Percentiles rank a stretch among this genome's conserved stretches.
phyloP scores from a whole-genome alignment of 2,113 vertebrate genomes.

The Puffinus mauretanicus region DNA sequence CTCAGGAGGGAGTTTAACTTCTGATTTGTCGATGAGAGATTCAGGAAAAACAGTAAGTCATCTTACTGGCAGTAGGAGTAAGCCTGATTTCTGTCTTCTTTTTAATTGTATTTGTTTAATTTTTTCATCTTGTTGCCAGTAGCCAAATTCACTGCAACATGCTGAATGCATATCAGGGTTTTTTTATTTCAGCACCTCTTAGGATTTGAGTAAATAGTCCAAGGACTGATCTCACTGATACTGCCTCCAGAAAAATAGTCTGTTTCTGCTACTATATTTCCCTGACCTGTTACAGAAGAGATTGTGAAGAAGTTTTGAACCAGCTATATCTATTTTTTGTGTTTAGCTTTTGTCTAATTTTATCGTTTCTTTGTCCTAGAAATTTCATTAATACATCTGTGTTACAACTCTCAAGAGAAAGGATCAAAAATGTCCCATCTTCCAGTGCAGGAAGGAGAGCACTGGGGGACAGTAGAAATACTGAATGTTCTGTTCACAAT shows the following conservation, averaged over 20 bases:
- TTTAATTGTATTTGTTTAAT: neutral
- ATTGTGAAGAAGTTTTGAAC: neutral
- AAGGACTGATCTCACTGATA: neutral
- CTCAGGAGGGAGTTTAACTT: neutral
- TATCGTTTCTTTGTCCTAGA: neutral
- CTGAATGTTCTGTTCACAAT: neutral
- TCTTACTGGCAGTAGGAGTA: neutral
- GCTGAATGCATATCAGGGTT: neutral
- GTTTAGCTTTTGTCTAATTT: neutral
- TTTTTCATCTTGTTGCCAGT: neutral
- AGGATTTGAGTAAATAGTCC: neutral
- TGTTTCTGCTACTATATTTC: neutral
- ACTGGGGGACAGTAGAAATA: neutral
- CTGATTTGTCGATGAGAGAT: neutral
- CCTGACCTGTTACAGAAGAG: neutral
- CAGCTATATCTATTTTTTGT: neutral
- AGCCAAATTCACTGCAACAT: neutral
- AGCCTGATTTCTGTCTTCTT: neutral
- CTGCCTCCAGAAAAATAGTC: neutral
- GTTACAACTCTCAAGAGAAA: neutral
- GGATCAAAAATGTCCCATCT: neutral
- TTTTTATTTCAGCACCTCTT: neutral
- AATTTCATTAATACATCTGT: neutral
- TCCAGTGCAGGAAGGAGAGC: neutral
- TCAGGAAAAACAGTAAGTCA: neutral